Conservation (phyloP, 2,113 vertebrate species). For the Grallaria varia region DNA sequence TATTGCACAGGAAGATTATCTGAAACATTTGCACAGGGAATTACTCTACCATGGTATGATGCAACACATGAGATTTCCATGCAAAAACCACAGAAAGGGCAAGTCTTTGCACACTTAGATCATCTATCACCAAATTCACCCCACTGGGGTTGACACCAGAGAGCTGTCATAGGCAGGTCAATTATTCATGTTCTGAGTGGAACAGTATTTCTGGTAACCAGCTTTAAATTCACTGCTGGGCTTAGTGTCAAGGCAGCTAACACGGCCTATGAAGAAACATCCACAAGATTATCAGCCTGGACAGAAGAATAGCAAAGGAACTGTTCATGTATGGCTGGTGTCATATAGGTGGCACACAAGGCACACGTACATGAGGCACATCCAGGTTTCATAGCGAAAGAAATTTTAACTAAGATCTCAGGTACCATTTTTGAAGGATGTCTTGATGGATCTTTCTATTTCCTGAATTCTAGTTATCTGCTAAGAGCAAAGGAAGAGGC, state of each 20-base stretch:
- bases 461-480: background rate
- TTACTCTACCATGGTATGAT: background rate
- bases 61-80: background rate
- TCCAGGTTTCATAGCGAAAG: accelerated
- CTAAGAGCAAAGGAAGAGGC: background rate
- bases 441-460: background rate
- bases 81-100: background rate
- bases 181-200: background rate
- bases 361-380: accelerated
- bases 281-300: background rate
- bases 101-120: background rate
- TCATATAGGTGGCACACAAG: background rate
- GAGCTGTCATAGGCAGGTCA: background rate
- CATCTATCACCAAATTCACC: background rate
- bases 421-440: background rate
- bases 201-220: background rate
- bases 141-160: accelerated
- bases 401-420: background rate
- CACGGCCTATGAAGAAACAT: background rate
- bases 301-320: background rate
- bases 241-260: background rate
- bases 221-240: background rate
- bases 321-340: background rate
- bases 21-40: background rate
- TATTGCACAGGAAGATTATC: background rate